Base-by-base conservation (phyloP, 2,888 invertebrate genomes). In the Oscheius sp. region DNA sequence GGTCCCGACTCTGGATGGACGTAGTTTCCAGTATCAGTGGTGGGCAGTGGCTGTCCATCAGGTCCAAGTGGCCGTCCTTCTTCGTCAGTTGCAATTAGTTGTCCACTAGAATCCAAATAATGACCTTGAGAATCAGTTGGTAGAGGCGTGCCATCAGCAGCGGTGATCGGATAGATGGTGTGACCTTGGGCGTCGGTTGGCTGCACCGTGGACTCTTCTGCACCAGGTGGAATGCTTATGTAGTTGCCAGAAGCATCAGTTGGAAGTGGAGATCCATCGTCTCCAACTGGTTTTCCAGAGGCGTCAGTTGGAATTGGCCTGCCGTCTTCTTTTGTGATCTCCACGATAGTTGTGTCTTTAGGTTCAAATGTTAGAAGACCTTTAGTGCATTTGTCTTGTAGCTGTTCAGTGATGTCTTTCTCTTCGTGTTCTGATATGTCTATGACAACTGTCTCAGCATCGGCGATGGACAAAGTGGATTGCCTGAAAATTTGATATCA, bases 11-110 rank as follows among this genome's bases (percentile, higher is more conserved):
- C 21, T 9, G 55, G 55, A n/a, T n/a, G 1, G 60, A 60, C 60
- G 60, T 60, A 60, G 37, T 76, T 74, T 32, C 84, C 85, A 13
- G 66, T 48, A 4, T 72, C 74, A 58, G 86, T 81, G 4, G 77
- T 81, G 7, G 84, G 68, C 4, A 80, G 50, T 55, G 55, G 55
- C 21, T 21, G 32, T 9, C 55, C 55, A 55, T 55, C 55, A 29
- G 21, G 29, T 9, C 55, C 55, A 13, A 55, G 55, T 21, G 55
- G 55, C 21, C 55, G 21, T 2, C 55, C 55, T 73, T 73, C 48
- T 1, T 21, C 68, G 37, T 68, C 68, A 11, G 63, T 63, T 21
- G 63, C 3, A 29, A 59, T 29, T 33, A 5, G 35, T 33, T 37
- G 59, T 29, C 65, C 55, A 2, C 35, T 53, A 10, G 59, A 68